Percentiles rank a stretch among this genome's conserved stretches.
Evolutionary conservation across 2,888 invertebrate genomes (phyloP).

Genomic region (Papilio gigon): DNA sequence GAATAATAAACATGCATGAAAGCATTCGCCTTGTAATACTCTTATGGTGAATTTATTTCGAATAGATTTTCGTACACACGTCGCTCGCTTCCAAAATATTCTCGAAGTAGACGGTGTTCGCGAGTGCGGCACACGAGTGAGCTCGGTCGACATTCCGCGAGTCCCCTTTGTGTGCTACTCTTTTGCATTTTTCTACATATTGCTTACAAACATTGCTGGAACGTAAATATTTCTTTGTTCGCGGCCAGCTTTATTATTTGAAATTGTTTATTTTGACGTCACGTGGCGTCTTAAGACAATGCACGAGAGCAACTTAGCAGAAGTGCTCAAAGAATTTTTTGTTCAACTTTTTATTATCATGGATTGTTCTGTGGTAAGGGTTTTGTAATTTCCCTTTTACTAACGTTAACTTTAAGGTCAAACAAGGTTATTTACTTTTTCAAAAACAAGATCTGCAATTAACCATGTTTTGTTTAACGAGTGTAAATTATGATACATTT

Average conservation of each 20-base stretch:
- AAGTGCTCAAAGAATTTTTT: constrained; percentile 28
- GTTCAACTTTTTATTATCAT: constrained; percentile 14
- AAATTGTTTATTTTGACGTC: constrained; percentile 57
- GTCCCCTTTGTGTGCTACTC: constrained; percentile 52
- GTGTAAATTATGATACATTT: not conserved
- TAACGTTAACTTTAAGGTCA: not conserved
- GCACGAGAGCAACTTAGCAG: constrained; percentile 18
- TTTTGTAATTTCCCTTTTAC: not conserved
- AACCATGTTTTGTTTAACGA: not conserved
- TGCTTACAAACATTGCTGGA: constrained; percentile 68
- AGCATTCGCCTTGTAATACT: constrained; percentile 20
- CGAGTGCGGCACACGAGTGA: constrained; percentile 47
- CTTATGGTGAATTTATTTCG: constrained; percentile 27
- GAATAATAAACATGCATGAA: constrained; percentile 7
- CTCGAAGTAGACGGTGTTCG: constrained; percentile 40
- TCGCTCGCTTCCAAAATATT: constrained; percentile 45
- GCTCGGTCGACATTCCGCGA: constrained; percentile 57
- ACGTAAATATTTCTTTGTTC: constrained; percentile 58
- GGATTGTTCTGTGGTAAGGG: not conserved
- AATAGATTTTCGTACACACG: constrained; percentile 37
- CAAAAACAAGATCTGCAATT: not conserved
- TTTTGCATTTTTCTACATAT: constrained; percentile 69
- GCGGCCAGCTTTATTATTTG: constrained; percentile 53
- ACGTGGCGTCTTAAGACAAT: constrained; percentile 50
- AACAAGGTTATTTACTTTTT: not conserved